phyloP scores from a whole-genome alignment of 1,140 invertebrate species.

The Formica exsecta region DNA sequence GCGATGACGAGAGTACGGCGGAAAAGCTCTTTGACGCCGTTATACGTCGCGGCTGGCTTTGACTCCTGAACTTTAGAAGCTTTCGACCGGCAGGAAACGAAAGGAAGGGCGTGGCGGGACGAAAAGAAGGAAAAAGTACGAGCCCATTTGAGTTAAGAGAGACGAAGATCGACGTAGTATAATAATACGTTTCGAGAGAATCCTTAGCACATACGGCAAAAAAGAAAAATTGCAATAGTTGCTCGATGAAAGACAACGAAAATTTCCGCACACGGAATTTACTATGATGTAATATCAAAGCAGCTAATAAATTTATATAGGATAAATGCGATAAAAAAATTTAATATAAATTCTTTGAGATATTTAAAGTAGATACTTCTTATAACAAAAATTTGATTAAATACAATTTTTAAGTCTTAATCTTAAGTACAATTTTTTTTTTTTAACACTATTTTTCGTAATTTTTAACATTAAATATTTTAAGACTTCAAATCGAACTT shows the following conservation, averaged over 20 bases:
- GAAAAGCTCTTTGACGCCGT: slow-evolving; percentile 59
- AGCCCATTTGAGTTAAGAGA: slow-evolving; percentile 6
- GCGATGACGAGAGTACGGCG: slow-evolving; percentile 39
- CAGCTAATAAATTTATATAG: not conserved
- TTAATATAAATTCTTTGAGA: not conserved
- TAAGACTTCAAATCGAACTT: not conserved
- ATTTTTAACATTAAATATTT: not conserved
- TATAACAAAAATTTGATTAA: not conserved
- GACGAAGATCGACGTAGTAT: slow-evolving; percentile 33
- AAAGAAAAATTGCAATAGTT: slow-evolving; percentile 12
- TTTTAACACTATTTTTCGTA: not conserved
- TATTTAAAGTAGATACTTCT: slow-evolving; percentile 7
- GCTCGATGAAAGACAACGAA: not conserved
- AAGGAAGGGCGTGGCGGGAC: slow-evolving; percentile 24
- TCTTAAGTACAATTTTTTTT: not conserved
- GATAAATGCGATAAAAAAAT: not conserved
- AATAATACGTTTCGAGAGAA: slow-evolving; percentile 2
- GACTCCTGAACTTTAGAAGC: slow-evolving; percentile 64
- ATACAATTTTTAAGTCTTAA: no score
- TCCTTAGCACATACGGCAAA: not conserved
- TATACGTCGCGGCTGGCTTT: slow-evolving; percentile 43
- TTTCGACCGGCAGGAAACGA: slow-evolving; percentile 38
- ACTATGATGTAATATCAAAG: not conserved
- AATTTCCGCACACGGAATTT: not conserved
- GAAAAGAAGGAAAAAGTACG: slow-evolving; percentile 39